These are phyloP conservation scores for Gadopsis marmoratus DNA, from an alignment of 2,797 vertebrate genomes.

Conservation along the genomic window DNA sequence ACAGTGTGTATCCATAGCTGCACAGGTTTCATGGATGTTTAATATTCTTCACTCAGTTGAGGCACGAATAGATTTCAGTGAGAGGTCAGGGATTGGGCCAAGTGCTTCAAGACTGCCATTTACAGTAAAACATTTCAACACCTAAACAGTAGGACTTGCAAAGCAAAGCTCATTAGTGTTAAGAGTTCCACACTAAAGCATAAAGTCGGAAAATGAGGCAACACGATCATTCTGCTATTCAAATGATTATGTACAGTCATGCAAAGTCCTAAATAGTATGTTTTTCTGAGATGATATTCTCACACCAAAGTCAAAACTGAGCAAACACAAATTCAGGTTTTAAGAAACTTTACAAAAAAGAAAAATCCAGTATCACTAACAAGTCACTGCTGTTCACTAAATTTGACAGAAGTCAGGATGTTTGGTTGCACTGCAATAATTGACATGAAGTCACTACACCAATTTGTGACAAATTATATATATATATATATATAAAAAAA, in stretches of 20 bases:
- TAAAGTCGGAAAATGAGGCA: constrained; percentile 69
- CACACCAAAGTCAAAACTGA: constrained; percentile 64
- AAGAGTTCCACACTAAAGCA: constrained; percentile 71
- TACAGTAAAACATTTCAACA: constrained; percentile 77
- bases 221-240: constrained; percentile 63
- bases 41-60: constrained; percentile 77
- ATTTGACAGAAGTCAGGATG: constrained; percentile 68
- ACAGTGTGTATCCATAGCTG: constrained; percentile 85
- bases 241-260: constrained; percentile 76
- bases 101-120: constrained; percentile 77
- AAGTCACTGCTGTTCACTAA: constrained; percentile 62
- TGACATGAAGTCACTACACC: constrained; percentile 67
- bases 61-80: constrained; percentile 77
- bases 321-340: constrained; percentile 64
- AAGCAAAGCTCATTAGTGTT: constrained; percentile 78
- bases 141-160: constrained; percentile 77
- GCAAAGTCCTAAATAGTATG: constrained; percentile 71
- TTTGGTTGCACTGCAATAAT: constrained; percentile 79
- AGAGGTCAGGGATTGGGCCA: constrained; percentile 72
- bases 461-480: constrained; percentile 63
- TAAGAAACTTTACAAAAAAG: constrained; percentile 40
- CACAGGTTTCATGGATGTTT: constrained; percentile 80
- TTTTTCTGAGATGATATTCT: constrained; percentile 50
- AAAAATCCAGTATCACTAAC: constrained; percentile 61
- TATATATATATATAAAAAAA: no score